Evolutionary conservation across 2,797 vertebrate species (phyloP).

Genomic region (Prionace glauca): DNA sequence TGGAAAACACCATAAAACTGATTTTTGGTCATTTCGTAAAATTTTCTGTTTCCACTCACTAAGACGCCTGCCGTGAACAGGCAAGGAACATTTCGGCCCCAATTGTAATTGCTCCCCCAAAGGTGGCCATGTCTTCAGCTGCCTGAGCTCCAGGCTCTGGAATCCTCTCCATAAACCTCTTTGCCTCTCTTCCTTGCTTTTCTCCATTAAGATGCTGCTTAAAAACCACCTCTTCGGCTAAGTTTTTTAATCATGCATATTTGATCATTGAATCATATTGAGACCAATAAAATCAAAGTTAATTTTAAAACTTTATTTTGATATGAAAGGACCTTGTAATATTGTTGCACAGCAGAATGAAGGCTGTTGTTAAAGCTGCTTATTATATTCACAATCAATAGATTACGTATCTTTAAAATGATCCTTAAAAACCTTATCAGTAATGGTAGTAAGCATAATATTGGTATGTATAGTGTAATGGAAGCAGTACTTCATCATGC

Average conservation of each 20-base stretch:
- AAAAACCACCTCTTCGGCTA: too few species aligned
- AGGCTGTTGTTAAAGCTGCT: background rate
- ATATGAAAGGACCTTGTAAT: background rate
- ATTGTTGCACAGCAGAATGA: background rate
- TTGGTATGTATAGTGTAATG: background rate
- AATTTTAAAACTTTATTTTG: background rate
- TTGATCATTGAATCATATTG: background rate
- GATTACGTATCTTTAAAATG: background rate
- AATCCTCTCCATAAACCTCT: too few species aligned
- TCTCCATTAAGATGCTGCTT: too few species aligned
- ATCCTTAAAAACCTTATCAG: background rate
- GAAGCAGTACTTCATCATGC: background rate
- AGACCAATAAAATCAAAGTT: background rate
- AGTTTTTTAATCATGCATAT: background rate
- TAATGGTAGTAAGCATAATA: background rate
- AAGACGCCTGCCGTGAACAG: too few species aligned
- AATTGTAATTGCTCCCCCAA: too few species aligned
- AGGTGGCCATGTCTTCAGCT: too few species aligned
- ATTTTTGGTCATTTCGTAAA: too few species aligned
- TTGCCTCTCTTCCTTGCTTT: too few species aligned
- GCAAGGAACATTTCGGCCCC: too few species aligned
- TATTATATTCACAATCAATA: background rate
- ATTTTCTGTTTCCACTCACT: too few species aligned
- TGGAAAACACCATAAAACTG: too few species aligned
- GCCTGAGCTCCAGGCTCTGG: too few species aligned